Conservation (phyloP, 2,888 invertebrate species). For the Hirtodrosophila alboralis region DNA sequence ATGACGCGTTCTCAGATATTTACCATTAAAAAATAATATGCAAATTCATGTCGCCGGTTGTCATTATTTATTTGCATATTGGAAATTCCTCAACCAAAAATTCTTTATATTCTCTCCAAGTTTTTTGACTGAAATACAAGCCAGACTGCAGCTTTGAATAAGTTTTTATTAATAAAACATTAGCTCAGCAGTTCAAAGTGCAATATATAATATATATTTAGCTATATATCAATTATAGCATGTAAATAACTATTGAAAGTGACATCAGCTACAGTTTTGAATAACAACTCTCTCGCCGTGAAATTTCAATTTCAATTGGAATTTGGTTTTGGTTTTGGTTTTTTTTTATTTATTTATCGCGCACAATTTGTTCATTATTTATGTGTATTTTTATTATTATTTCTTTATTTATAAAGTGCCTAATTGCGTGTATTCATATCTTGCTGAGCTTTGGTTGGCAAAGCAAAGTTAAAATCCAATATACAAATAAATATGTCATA, state of each 20-base stretch:
- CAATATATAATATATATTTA: slow-evolving; percentile 29
- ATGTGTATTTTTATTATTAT: slow-evolving; percentile 25
- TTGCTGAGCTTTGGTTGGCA: slow-evolving; percentile 25
- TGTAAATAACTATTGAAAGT: slow-evolving; percentile 53
- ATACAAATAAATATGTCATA: slow-evolving; percentile 53
- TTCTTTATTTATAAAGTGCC: slow-evolving; percentile 41
- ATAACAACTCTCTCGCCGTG: slow-evolving; percentile 6
- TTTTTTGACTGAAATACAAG: slow-evolving; percentile 1
- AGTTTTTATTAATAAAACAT: slow-evolving; percentile 65
- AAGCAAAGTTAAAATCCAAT: slow-evolving; percentile 18
- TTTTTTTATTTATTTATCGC: slow-evolving; percentile 16
- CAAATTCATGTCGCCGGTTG: slow-evolving; percentile 47
- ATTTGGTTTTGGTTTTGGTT: too few relatives aligned
- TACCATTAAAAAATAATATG: slow-evolving; percentile 48
- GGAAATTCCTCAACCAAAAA: slow-evolving; percentile 38
- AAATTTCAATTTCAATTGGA: slow-evolving; percentile 11
- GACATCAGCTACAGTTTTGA: slow-evolving; percentile 54
- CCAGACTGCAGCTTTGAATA: slow-evolving; percentile 29
- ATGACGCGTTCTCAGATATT: slow-evolving; percentile 47
- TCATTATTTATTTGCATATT: not conserved
- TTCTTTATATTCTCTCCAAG: too few relatives aligned
- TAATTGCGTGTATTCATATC: slow-evolving; percentile 55
- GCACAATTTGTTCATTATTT: slow-evolving; percentile 34
- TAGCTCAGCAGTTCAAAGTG: slow-evolving; percentile 55
- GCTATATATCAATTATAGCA: slow-evolving; percentile 7